phyloP scores from a whole-genome alignment of 2,113 vertebrate genomes.

The Mystacornis crossleyi region DNA sequence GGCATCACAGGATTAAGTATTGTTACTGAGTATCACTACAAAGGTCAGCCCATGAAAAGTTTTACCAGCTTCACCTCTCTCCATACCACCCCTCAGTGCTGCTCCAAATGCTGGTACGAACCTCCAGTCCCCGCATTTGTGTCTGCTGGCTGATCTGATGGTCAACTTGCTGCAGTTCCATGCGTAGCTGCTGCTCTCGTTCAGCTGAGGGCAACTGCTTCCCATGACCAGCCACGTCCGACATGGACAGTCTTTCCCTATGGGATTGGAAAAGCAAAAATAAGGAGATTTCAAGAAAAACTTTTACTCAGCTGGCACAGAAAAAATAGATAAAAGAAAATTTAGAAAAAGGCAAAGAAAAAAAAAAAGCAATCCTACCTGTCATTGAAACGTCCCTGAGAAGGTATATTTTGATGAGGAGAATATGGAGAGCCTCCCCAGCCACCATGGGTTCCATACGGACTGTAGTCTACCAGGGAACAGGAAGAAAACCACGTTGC shows the following conservation, averaged over 20 bases:
- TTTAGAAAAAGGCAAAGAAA: background rate
- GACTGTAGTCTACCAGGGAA: constrained; percentile 81
- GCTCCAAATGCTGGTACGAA: constrained; percentile 34
- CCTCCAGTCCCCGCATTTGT: constrained; percentile 90
- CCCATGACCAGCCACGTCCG: constrained; percentile 75
- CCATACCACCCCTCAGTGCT: background rate
- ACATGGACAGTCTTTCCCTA: constrained; percentile 76
- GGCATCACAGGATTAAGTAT: background rate
- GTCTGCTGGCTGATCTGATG: constrained; percentile 98
- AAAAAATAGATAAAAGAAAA: background rate
- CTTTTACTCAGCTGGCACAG: background rate
- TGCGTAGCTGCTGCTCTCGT: constrained; percentile 92
- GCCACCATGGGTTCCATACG: constrained; percentile 86
- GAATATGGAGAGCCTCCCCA: constrained; percentile 89
- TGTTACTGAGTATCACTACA: background rate
- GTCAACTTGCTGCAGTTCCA: constrained; percentile 95
- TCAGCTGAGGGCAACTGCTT: constrained; percentile 84
- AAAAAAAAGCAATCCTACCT: constrained; percentile 74
- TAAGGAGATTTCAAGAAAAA: background rate
- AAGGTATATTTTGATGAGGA: constrained; percentile 86
- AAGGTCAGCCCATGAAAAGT: background rate
- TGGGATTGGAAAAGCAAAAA: background rate
- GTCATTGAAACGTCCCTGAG: constrained; percentile 95
- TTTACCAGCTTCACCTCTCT: background rate
- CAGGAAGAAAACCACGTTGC: background rate